A percentile compares a stretch with the other conserved stretches of the same genome.
Conservation (phyloP, 2,888 invertebrate species). For the Calliopum simillimum region DNA sequence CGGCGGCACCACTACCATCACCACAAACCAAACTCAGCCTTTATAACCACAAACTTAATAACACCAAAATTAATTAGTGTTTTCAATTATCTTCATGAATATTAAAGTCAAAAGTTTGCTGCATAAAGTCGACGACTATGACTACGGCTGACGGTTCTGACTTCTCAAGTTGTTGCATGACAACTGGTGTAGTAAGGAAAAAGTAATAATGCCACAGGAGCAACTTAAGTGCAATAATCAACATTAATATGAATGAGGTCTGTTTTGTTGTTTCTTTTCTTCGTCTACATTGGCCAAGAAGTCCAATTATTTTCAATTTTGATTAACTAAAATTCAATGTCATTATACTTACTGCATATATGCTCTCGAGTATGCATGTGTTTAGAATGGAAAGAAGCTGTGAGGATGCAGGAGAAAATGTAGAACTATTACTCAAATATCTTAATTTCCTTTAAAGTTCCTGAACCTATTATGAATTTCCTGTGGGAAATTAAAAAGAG, state of each 20-base stretch:
- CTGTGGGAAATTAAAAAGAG: constrained; percentile 31
- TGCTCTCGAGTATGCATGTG: too few relatives aligned
- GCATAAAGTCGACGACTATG: neutral
- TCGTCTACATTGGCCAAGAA: too few relatives aligned
- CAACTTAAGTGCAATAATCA: neutral
- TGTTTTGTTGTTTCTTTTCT: too few relatives aligned
- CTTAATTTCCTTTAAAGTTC: constrained; percentile 43
- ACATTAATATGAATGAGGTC: constrained; percentile 12
- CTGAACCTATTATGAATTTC: constrained; percentile 51
- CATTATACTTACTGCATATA: too few relatives aligned
- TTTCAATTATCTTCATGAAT: constrained; percentile 41
- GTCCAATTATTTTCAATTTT: too few relatives aligned
- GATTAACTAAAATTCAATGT: too few relatives aligned
- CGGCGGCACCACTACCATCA: neutral
- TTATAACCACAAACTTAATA: constrained; percentile 23
- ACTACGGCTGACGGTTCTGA: too few relatives aligned
- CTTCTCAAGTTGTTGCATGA: too few relatives aligned
- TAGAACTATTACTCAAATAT: constrained; percentile 11
- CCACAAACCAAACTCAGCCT: neutral
- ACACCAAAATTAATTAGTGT: constrained; percentile 34
- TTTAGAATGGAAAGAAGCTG: too few relatives aligned
- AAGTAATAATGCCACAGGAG: neutral
- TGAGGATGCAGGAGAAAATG: neutral
- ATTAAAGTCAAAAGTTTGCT: constrained; percentile 20
- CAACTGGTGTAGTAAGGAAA: too few relatives aligned